Conservation (phyloP, 2,797 vertebrate genomes). For the Borostomias antarcticus region DNA sequence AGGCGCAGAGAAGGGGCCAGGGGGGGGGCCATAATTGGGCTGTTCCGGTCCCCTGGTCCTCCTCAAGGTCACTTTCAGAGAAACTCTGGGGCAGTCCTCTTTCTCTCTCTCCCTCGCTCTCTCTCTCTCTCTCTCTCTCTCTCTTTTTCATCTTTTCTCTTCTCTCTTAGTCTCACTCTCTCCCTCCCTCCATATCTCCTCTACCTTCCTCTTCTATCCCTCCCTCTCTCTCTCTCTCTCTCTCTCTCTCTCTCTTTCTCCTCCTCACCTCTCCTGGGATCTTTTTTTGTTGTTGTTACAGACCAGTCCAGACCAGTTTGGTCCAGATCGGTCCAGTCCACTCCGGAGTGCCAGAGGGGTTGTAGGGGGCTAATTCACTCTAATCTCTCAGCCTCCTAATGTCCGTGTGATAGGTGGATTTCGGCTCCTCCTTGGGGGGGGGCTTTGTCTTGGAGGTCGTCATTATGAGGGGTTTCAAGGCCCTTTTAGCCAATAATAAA, state of each 20-base stretch:
- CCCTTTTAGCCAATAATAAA: constrained; percentile 74
- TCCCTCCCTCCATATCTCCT: constrained; percentile 24
- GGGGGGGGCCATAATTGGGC: constrained; percentile 75
- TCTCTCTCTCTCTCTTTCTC: background rate
- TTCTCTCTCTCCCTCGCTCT: constrained; percentile 23
- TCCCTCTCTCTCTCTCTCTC: background rate
- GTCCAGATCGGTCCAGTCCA: constrained; percentile 53
- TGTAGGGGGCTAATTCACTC: constrained; percentile 76
- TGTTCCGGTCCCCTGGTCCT: constrained; percentile 69
- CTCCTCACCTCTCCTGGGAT: constrained; percentile 60
- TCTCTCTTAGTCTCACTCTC: constrained; percentile 10
- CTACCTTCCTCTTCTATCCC: background rate
- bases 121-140: constrained; percentile 3
- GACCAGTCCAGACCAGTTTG: constrained; percentile 51
- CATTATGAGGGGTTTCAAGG: constrained; percentile 70
- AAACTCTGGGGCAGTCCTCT: constrained; percentile 52
- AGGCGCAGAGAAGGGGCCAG: constrained; percentile 52
- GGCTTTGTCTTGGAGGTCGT: constrained; percentile 73
- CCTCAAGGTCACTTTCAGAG: constrained; percentile 72
- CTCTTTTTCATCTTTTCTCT: constrained; percentile 18
- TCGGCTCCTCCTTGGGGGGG: constrained; percentile 66
- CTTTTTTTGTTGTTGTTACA: constrained; percentile 67
- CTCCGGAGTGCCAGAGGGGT: constrained; percentile 58
- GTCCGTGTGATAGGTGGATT: constrained; percentile 76
- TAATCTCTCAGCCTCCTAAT: constrained; percentile 75